Percentiles rank a stretch among this genome's conserved stretches.
These are phyloP conservation scores for Capromys pilorides DNA, from an alignment of 2,797 vertebrate genomes.

Conservation along the genomic window DNA sequence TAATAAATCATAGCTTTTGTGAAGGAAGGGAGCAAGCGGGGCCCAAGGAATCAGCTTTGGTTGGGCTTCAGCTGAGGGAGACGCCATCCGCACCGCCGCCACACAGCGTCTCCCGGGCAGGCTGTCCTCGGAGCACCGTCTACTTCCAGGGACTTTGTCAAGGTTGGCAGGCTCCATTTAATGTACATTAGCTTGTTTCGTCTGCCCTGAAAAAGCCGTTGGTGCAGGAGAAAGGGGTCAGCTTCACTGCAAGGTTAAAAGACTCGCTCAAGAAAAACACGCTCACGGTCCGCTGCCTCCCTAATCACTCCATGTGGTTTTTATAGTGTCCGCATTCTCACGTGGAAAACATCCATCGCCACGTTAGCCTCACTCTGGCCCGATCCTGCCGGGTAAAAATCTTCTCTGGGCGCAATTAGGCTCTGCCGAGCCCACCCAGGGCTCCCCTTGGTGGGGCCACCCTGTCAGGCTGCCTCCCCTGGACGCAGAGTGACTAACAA, in stretches of 20 bases:
- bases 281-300: conserved; percentile 67
- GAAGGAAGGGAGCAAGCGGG: not conserved
- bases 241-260: conserved; percentile 74
- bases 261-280: conserved; percentile 71
- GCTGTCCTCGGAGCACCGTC: conserved; percentile 65
- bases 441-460: not conserved
- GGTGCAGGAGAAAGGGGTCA: conserved; percentile 57
- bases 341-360: conserved; percentile 64
- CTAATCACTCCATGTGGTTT: conserved; percentile 77
- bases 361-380: not conserved
- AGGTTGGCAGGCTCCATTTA: conserved; percentile 79
- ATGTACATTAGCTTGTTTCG: conserved; percentile 73
- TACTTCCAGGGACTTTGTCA: conserved; percentile 74
- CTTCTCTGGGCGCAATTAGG: conserved; percentile 22
- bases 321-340: conserved; percentile 36
- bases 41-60: not conserved
- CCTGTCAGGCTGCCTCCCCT: not conserved
- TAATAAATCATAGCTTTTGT: not conserved
- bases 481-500: not conserved
- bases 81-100: not conserved
- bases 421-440: not conserved
- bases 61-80: not conserved
- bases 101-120: conserved; percentile 26
- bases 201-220: conserved; percentile 61
- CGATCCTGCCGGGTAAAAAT: conserved; percentile 26